A percentile compares a stretch with the other conserved stretches of the same genome.
Conservation (phyloP, 2,888 invertebrate species). For the Parnassius apollo region DNA sequence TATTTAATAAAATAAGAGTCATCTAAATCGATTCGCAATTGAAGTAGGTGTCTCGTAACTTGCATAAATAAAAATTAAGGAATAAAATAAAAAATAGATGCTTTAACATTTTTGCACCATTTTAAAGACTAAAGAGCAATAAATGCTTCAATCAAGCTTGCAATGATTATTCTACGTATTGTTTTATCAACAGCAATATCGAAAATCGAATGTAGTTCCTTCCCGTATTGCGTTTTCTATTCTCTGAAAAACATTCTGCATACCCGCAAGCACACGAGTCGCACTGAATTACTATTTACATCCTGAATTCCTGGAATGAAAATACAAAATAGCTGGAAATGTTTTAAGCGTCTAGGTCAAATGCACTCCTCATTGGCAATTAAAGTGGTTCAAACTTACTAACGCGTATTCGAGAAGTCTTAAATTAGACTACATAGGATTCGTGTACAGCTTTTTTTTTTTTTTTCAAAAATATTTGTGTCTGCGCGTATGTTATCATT, state of each 20-base stretch:
- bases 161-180: too few relatives aligned
- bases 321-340: conserved; percentile 25
- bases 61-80: too few relatives aligned
- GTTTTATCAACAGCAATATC: too few relatives aligned
- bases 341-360: conserved; percentile 18
- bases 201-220: conserved; percentile 3
- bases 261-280: neutral
- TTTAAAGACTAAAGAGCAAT: too few relatives aligned
- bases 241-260: neutral
- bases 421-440: conserved; percentile 31
- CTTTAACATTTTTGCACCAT: too few relatives aligned
- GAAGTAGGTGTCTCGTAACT: too few relatives aligned
- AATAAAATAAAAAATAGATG: too few relatives aligned
- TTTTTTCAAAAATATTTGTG: conserved; percentile 22
- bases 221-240: neutral
- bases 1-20: too few relatives aligned
- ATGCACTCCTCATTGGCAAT: conserved; percentile 38
- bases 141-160: too few relatives aligned
- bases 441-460: conserved; percentile 26
- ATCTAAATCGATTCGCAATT: too few relatives aligned
- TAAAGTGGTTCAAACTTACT: conserved; percentile 41
- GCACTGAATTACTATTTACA: conserved; percentile 4
- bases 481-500: neutral
- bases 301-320: conserved; percentile 25
- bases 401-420: conserved; percentile 38